Evolutionary conservation across 2,888 invertebrate species (phyloP).

Genomic region (Meteorus cinctellus): DNA sequence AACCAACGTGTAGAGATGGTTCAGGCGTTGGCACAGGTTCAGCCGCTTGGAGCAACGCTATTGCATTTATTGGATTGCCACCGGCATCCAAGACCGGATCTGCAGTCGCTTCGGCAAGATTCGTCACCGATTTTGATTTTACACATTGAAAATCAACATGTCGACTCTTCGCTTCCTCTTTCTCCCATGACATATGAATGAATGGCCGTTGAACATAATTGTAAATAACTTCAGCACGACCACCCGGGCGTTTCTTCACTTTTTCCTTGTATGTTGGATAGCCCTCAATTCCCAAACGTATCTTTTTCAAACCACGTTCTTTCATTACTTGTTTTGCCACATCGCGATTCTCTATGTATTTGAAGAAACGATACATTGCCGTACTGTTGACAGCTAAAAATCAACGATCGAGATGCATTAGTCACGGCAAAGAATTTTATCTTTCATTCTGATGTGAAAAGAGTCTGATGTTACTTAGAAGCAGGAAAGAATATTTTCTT

Average conservation of each 20-base stretch:
- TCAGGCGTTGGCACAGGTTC: conserved; percentile 65
- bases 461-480: too few relatives aligned
- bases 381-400: conserved; percentile 91
- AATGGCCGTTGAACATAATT: conserved; percentile 99
- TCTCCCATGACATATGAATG: conserved; percentile 99
- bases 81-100: conserved; percentile 87
- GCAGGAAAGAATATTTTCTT: too few relatives aligned
- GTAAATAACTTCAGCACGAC: conserved; percentile 97
- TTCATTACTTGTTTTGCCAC: conserved; percentile 99
- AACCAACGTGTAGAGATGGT: conserved; percentile 62
- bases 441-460: too few relatives aligned
- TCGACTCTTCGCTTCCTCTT: conserved; percentile 98
- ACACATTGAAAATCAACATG: conserved; percentile 99
- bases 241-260: conserved; percentile 95
- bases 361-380: conserved; percentile 97
- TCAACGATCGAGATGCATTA: too few relatives aligned
- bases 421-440: too few relatives aligned
- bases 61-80: conserved; percentile 73
- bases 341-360: conserved; percentile 99
- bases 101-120: conserved; percentile 95
- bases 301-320: conserved; percentile 98
- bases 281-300: conserved; percentile 98
- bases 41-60: conserved; percentile 69
- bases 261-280: conserved; percentile 99
- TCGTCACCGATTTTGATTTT: conserved; percentile 97